Base-by-base conservation (phyloP, 2,797 vertebrate species). In the Odontamblyopus lacepedii region DNA sequence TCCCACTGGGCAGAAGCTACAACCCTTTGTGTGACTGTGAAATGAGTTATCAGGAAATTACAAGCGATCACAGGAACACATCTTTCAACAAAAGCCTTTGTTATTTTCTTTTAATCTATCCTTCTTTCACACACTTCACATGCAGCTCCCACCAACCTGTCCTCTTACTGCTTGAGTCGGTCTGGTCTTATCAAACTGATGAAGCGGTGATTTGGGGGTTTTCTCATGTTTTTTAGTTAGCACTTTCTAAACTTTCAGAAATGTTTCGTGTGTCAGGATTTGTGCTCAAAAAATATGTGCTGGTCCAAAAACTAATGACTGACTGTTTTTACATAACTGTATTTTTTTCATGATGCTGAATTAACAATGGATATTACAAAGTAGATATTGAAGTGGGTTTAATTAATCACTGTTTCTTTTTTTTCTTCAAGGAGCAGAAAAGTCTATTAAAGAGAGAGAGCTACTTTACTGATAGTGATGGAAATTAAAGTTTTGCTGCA, bases 41-140 rank as follows among this genome's bases (percentile, higher is more conserved):
- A 85, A 86, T 79, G 74, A 87, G 85, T 83, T 57, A 85, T 74
- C 70, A 51, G 75, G 69, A 69, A 77, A 78, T 81, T 73, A 72
- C 18, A 32, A 77, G 76, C 71, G 80, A 64, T 55, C 35, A 62
- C 69, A 75, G 48, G 44, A 38, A 44, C 61, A 23, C 23, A 67
- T 67, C 48, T 67, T 18, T 51, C 15, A 67, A 32, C 55, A 26
- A 1, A 6, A 35, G 66, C 35, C 60, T 73, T 75, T 62, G 41
- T 7, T 44, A 68, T 50, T 9, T 41, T 73, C 59, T 74, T 83
- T 74, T 56, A 73, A 64, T 75, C 55, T 57, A 13, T 32, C 65
- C 72, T 63, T 50, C 51, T 23, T 61, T 6, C 51, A 35, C 48
- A 51, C 69, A 48, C 60, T 27, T 56, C 50, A 66, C 69, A 74